Conservation (phyloP, 2,888 invertebrate species). For the Geotrupes spiniger region DNA sequence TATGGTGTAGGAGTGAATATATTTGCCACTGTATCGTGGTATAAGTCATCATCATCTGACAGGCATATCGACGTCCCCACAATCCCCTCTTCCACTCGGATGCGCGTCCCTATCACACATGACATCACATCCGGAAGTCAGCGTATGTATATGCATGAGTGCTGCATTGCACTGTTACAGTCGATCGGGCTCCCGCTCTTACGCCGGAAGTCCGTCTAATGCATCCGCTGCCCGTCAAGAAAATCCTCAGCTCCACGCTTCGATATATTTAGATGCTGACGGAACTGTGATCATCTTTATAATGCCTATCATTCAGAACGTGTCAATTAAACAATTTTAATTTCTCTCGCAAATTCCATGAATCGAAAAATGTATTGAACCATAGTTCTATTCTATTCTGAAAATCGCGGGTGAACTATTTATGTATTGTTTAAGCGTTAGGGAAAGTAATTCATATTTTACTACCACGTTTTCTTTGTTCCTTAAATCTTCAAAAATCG, state of each 20-base stretch:
- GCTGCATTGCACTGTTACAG: slow-evolving; percentile 47
- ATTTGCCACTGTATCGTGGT: slow-evolving; percentile 19
- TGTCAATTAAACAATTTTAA: no score
- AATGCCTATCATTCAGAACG: no score
- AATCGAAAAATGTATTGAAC: no score
- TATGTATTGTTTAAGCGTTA: no score
- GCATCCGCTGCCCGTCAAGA: slow-evolving; percentile 51
- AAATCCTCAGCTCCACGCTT: slow-evolving; percentile 20
- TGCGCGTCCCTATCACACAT: slow-evolving; percentile 46
- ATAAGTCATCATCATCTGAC: slow-evolving; percentile 36
- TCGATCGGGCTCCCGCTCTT: slow-evolving; percentile 47
- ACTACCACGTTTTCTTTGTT: no score
- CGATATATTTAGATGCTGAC: no score
- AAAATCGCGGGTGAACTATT: no score
- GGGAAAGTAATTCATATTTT: no score
- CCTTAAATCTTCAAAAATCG: no score
- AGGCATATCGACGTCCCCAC: slow-evolving; percentile 39
- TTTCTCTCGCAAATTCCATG: no score
- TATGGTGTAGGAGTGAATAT: slow-evolving; percentile 7
- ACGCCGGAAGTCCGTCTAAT: slow-evolving; percentile 61
- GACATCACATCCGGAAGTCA: slow-evolving; percentile 46
- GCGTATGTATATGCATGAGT: slow-evolving; percentile 49
- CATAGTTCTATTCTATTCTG: no score
- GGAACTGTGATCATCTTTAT: no score
- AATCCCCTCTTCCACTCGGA: slow-evolving; percentile 44